Base-by-base conservation (phyloP, 2,113 vertebrate genomes). In the Hydrochoerus hydrochaeris region DNA sequence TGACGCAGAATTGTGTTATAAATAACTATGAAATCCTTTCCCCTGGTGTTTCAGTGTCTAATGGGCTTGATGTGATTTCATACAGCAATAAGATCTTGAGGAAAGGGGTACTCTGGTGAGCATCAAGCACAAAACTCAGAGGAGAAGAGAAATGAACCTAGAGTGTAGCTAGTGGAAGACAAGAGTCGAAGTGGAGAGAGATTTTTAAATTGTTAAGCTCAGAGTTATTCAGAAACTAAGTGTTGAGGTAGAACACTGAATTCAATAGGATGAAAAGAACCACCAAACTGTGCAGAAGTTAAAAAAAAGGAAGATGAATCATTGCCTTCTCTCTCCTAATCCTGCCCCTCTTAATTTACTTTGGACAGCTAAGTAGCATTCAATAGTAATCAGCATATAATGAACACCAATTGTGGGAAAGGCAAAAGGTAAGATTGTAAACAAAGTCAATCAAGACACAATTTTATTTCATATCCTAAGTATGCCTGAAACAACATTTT, bases 141-240 rank as follows among this genome's bases (percentile, higher is more conserved):
- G 24, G 5, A 46, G 10, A 85, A n/a, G 32, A 93, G n/a, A 94
- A 83, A 80, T 73, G 5, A 88, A 49, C 28, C 38, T 22, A 77
- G 52, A 86, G 12, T 87, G 46, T 83, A 49, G 30, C 38, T n/a
- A 71, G 58, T 38, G 77, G 46, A 63, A 49, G 35, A 81, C 9
- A 22, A 32, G 26, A 4, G 41, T 14, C 71, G 71, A 77, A 26
- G 26, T 35, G 49, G 49, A n/a, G 46, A 63, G 6, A 14, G 52
- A 32, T 67, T 46, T 14, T 82, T 95, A 46, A 73, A 73, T 82
- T 73, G 46, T 63, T 94, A 67, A 90, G 85, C 4, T 85, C 30
- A n/a, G n/a, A 92, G 80, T 14, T 89, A 10, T 35, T 95, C 54
- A 22, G 54, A 92, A 97, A 83, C 5, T 38, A 85, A 82, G 60